Base-by-base conservation (phyloP, 2,797 vertebrate genomes). In the Rhinogobio ventralis region DNA sequence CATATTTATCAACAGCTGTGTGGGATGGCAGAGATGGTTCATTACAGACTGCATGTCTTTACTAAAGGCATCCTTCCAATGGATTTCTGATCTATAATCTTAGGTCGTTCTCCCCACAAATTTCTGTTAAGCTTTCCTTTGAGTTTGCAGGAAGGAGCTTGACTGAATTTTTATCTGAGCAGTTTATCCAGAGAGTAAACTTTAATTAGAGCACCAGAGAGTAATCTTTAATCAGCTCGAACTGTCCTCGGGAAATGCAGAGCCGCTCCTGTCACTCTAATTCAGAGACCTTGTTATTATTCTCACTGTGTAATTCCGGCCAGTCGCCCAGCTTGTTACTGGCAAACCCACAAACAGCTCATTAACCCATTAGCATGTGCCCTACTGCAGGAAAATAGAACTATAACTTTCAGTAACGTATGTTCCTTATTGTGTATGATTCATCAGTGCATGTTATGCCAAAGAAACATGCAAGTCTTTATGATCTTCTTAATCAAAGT, bases 1-100 rank as follows among this genome's bases (percentile, higher is more conserved):
- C 74, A 84, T 76, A 77, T 77, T 84, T 78, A 78, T 84, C 66
- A 84, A 77, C 82, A 84, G 66, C 82, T 84, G 74, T 84, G 82
- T 78, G 82, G 82, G 81, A 57, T 33, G 80, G 73, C 42, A 2
- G 42, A 62, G 71, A 82, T 49, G 81, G 55, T 73, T 73, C 81
- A 74, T 72, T 73, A 72, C 68, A 45, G 68, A 72, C 53, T 60
- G 68, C 68, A 15, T 83, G n/a, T 33, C 42, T 74, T 36, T 75
- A 68, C 46, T 39, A 49, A 83, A 68, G 62, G 77, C 62, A 57
- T 51, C n/a, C 46, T 83, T 76, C 46, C 80, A 62, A 46, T 33
- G 36, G 64, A 69, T 81, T 53, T 81, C 49, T 69, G 64, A 69
- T 81, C 30, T 69, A 67, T 69, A 68, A 81, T 81, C 79, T 81